Conservation (phyloP, 2,797 vertebrate genomes). For the Hephaestus fuliginosus region DNA sequence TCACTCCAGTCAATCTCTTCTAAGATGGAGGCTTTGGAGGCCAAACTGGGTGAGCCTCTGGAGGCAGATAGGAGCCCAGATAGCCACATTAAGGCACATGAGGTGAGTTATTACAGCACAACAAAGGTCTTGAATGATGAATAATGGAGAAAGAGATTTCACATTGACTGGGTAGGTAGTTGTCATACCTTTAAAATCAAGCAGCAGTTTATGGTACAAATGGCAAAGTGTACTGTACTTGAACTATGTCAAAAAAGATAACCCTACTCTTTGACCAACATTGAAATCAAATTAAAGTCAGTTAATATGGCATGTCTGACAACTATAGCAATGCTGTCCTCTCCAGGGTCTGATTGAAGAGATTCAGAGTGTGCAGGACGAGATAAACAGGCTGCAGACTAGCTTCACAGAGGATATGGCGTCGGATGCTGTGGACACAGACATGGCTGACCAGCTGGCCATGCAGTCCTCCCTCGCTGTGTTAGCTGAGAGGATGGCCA, state of each 20-base stretch:
- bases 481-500: slow-evolving; percentile 95
- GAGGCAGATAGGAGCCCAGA: slow-evolving; percentile 90
- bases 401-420: slow-evolving; percentile 90
- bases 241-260: too few species aligned
- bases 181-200: not conserved
- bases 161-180: not conserved
- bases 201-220: not conserved
- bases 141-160: not conserved
- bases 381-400: slow-evolving; percentile 91
- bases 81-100: slow-evolving; percentile 92
- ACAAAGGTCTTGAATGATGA: not conserved
- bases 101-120: slow-evolving; percentile 82
- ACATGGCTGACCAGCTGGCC: slow-evolving; percentile 90
- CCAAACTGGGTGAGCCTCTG: slow-evolving; percentile 90
- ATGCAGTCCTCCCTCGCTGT: slow-evolving; percentile 95
- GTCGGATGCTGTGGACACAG: slow-evolving; percentile 86
- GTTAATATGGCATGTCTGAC: not conserved
- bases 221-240: not conserved
- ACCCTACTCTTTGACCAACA: too few species aligned
- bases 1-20: slow-evolving; percentile 95
- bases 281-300: not conserved
- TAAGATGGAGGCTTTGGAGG: slow-evolving; percentile 94
- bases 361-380: slow-evolving; percentile 93
- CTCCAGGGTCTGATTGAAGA: slow-evolving; percentile 91
- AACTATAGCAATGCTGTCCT: not conserved